A percentile compares a stretch with the other conserved stretches of the same genome.
Evolutionary conservation across 2,888 invertebrate species (phyloP).

Genomic region (Amiota minor): DNA sequence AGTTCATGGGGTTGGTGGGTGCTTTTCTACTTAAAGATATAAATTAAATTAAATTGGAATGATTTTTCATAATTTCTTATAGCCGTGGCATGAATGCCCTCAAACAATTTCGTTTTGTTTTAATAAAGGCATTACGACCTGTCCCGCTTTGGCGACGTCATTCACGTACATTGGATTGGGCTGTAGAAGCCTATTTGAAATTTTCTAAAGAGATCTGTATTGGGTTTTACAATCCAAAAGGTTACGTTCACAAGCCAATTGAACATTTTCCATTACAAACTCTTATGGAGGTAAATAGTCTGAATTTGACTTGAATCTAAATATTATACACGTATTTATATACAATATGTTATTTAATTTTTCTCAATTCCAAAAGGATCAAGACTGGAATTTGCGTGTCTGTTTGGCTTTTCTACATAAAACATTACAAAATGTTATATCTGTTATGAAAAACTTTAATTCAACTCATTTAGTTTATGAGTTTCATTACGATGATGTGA

Average conservation of each 20-base stretch:
- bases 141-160: conserved; percentile 9
- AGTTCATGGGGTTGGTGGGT: background rate
- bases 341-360: background rate
- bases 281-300: background rate
- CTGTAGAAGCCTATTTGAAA: background rate
- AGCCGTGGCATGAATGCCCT: background rate
- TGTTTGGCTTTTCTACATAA: conserved; percentile 9
- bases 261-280: background rate
- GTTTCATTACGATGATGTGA: background rate
- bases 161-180: background rate
- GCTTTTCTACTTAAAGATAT: background rate
- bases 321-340: background rate
- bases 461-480: background rate
- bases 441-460: background rate
- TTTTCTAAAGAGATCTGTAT: background rate
- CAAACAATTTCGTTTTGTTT: background rate
- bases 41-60: background rate
- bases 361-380: background rate
- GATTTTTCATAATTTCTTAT: background rate
- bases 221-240: background rate
- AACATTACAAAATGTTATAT: background rate
- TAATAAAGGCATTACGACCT: background rate
- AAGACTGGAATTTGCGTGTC: conserved; percentile 18
- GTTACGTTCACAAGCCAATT: background rate
- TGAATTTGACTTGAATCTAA: background rate